Evolutionary conservation across 2,888 invertebrate genomes (phyloP).

Genomic region (Cerastis rubricosa): DNA sequence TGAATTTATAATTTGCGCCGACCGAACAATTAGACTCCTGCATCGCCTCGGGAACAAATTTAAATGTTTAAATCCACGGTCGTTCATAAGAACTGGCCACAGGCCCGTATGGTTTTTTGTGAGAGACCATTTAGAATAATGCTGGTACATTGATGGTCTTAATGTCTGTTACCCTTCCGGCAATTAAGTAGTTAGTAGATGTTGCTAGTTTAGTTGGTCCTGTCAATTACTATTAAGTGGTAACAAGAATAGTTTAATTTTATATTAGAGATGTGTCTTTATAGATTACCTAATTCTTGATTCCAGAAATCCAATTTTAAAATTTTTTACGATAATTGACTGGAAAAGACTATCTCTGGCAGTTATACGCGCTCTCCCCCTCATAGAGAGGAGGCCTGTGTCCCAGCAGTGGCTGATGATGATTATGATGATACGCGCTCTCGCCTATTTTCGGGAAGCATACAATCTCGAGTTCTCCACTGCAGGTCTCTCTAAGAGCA

Average conservation of each 20-base stretch:
- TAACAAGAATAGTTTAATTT: constrained; percentile 49
- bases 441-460: background rate
- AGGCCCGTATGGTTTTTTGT: constrained; percentile 72
- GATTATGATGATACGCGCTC: no score
- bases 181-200: constrained; percentile 59
- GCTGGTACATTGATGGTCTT: constrained; percentile 54
- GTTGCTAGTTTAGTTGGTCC: constrained; percentile 38
- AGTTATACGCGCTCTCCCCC: no score
- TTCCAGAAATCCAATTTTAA: background rate
- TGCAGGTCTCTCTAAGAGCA: background rate
- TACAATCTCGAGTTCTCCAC: background rate
- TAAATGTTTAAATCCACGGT: constrained; percentile 80
- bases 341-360: background rate
- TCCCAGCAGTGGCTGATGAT: no score
- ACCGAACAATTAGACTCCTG: constrained; percentile 79
- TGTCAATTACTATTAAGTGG: constrained; percentile 51
- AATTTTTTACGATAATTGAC: background rate
- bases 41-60: constrained; percentile 80
- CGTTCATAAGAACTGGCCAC: constrained; percentile 75
- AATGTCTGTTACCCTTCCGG: constrained; percentile 66
- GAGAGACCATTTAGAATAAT: constrained; percentile 64
- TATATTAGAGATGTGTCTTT: constrained; percentile 31
- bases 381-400: no score
- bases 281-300: background rate
- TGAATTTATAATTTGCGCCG: constrained; percentile 87